Evolutionary conservation across 2,888 invertebrate genomes (phyloP).

Genomic region (Phanerotoma sp.): DNA sequence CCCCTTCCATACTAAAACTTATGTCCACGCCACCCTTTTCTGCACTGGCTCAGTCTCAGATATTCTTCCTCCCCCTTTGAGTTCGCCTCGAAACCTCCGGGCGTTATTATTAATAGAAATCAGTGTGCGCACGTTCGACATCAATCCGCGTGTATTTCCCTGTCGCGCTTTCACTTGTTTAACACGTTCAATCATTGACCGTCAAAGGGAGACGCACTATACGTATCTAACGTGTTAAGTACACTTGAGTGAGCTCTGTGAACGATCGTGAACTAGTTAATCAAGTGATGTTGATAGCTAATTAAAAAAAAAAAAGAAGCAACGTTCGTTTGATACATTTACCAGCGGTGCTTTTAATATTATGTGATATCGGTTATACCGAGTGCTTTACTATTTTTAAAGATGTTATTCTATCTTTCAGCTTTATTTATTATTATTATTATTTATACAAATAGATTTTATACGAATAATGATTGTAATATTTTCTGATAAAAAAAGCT

Average conservation of each 20-base stretch:
- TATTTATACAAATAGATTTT: neutral
- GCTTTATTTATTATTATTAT: neutral
- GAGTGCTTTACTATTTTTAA: slow-evolving; percentile 25
- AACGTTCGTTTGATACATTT: neutral
- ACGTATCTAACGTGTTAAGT: slow-evolving; percentile 7
- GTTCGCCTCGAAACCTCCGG: slow-evolving; percentile 39
- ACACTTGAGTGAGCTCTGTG: slow-evolving; percentile 15
- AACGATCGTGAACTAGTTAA: slow-evolving; percentile 6
- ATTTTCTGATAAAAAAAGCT: neutral
- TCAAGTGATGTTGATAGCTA: neutral
- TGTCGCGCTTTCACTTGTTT: slow-evolving; percentile 37
- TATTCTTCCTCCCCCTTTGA: slow-evolving; percentile 9
- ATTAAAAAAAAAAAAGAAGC: neutral
- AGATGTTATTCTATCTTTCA: slow-evolving; percentile 12
- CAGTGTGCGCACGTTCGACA: slow-evolving; percentile 50
- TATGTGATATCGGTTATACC: slow-evolving; percentile 15
- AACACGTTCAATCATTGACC: slow-evolving; percentile 14
- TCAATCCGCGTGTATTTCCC: slow-evolving; percentile 31
- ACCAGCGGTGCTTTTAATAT: neutral
- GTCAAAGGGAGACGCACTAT: slow-evolving; percentile 10
- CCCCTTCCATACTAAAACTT: slow-evolving; percentile 22
- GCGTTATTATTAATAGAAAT: slow-evolving; percentile 56
- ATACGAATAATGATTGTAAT: no score
- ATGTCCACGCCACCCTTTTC: neutral
- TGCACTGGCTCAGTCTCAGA: slow-evolving; percentile 4